Evolutionary conservation across 2,888 invertebrate species (phyloP).

Genomic region (Tillus elongatus): DNA sequence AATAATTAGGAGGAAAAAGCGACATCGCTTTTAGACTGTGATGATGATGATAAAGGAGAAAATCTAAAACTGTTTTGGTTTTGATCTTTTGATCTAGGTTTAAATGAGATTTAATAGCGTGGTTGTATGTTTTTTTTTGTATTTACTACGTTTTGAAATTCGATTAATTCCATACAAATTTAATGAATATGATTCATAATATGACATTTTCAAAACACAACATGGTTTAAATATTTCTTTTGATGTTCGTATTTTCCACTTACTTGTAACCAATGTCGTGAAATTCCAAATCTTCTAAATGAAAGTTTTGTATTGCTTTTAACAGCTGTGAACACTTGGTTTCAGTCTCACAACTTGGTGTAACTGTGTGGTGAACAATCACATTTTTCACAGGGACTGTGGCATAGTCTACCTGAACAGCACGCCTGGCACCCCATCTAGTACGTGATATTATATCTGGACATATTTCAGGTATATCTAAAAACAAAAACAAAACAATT

Average conservation of each 20-base stretch:
- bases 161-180: no score
- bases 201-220: no score
- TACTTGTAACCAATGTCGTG: constrained; percentile 54
- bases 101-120: no score
- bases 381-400: constrained; percentile 46
- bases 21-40: no score
- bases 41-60: no score
- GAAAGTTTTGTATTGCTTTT: constrained; percentile 45
- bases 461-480: constrained; percentile 33
- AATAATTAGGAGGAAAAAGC: no score
- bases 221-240: no score
- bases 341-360: constrained; percentile 41
- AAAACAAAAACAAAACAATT: constrained; percentile 5
- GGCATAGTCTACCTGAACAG: constrained; percentile 46
- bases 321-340: constrained; percentile 40
- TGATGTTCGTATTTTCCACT: constrained; percentile 27
- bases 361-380: constrained; percentile 51
- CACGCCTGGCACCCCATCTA: constrained; percentile 51
- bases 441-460: constrained; percentile 48
- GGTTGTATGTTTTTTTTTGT: constrained; percentile 4
- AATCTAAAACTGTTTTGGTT: no score
- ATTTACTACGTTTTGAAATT: constrained; percentile 3
- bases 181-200: no score
- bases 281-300: constrained; percentile 44
- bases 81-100: no score